These are phyloP conservation scores for Platynereis dumerilii DNA, from an alignment of 2,888 invertebrate species.

Conservation along the genomic window DNA sequence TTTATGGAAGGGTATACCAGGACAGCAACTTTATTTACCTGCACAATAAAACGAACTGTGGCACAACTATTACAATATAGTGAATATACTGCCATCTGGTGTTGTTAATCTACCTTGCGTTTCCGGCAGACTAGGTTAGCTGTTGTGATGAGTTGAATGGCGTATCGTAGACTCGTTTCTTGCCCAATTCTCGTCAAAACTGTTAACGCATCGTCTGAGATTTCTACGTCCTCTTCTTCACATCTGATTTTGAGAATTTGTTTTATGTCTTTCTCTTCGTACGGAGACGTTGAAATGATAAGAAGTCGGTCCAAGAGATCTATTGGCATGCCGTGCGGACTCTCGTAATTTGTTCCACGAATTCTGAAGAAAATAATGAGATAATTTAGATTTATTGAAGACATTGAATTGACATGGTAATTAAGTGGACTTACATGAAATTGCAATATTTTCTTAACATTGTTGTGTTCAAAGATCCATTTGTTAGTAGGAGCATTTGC, in stretches of 20 bases:
- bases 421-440: too few species aligned
- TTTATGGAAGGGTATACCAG: too few species aligned
- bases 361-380: slow-evolving; percentile 69
- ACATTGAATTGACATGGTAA: too few species aligned
- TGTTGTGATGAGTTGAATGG: slow-evolving; percentile 96
- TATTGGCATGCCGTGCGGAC: slow-evolving; percentile 96
- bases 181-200: slow-evolving; percentile 91
- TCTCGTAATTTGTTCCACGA: slow-evolving; percentile 89
- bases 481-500: too few species aligned
- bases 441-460: too few species aligned
- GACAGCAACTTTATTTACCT: too few species aligned
- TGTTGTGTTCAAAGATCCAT: too few species aligned
- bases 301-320: slow-evolving; percentile 95
- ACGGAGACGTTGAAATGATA: slow-evolving; percentile 89
- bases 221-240: slow-evolving; percentile 97
- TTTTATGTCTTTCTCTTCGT: slow-evolving; percentile 84
- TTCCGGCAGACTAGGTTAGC: slow-evolving; percentile 91
- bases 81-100: too few species aligned
- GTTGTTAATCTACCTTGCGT: slow-evolving; percentile 78
- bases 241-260: slow-evolving; percentile 92
- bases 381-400: too few species aligned
- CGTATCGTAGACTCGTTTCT: slow-evolving; percentile 93
- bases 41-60: too few species aligned
- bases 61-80: too few species aligned
- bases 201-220: slow-evolving; percentile 87